Base-by-base conservation (phyloP, 2,888 invertebrate genomes). In the Protonemura montana region DNA sequence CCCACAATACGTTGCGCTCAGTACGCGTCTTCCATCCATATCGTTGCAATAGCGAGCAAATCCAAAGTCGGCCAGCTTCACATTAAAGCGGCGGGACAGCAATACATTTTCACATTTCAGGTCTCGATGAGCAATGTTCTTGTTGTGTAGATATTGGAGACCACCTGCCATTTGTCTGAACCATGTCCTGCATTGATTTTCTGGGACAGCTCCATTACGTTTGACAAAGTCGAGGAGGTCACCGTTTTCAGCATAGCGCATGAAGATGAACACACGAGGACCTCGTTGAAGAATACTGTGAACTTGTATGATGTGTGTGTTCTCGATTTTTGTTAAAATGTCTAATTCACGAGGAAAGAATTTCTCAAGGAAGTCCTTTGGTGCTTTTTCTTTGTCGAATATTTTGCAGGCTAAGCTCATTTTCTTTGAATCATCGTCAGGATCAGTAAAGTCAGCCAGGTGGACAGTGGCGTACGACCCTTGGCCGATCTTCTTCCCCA, bases 1-100 rank as follows among this genome's bases (percentile, higher is more conserved):
- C n/a, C 98, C 98, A 90, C 98, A 98, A 90, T 97, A 98, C 0
- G 98, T 98, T 90, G 96, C 94, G 89, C 98, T 98, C 86, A 97
- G 93, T 5, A 97, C 94, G 76, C 96, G 93, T 86, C 95, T 93
- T 85, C 97, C 96, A 85, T 94, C 94, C 0, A 93, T 92, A 89
- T 96, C 95, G 0, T 94, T 93, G 90, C 96, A 96, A 90, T 95
- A 96, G 88, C 97, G 94, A 0, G 98, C 97, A 91, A 98, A 98
- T 35, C 98, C 98, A 91, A 98, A 98, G 92, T 98, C 98, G 0
- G 98, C 97, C 85, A 98, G 92, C 91, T 98, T 98, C 10, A 98
- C 95, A 90, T 97, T 97, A 90, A 96, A 96, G 88, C 95, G 94
- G 88, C 95, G 93, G n/a, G 97, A 96, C 7, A 97, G 92, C 41